Conservation (phyloP, 2,113 vertebrate genomes). For the Pelecanus crispus region DNA sequence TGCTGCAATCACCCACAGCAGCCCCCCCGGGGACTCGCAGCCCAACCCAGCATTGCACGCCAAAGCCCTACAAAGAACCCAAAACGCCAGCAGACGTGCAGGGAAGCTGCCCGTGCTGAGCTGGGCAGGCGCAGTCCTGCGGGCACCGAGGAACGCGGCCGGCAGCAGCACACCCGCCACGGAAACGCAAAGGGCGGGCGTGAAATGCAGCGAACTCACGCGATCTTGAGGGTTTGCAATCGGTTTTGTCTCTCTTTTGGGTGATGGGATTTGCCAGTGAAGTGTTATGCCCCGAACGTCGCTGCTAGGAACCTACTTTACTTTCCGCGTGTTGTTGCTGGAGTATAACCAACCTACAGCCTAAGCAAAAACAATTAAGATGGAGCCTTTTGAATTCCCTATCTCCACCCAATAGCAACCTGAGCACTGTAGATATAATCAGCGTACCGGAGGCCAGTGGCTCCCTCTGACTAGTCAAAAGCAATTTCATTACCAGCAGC, state of each 20-base stretch:
- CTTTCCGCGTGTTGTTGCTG: not conserved
- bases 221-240: not conserved
- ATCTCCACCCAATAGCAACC: not conserved
- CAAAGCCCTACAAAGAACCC: not conserved
- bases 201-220: not conserved
- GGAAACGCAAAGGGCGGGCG: not conserved
- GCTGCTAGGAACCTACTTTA: not conserved
- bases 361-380: not conserved
- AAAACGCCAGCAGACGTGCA: not conserved
- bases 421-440: not conserved
- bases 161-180: not conserved
- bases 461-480: not conserved
- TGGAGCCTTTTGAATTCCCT: not conserved
- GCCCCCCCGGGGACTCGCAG: not conserved
- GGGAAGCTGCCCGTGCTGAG: not conserved
- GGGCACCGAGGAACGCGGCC: not conserved
- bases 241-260: not conserved
- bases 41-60: not conserved
- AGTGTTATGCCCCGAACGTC: not conserved
- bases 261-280: not conserved
- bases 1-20: not conserved
- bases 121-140: not conserved
- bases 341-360: not conserved
- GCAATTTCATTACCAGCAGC: conserved; percentile 9
- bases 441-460: not conserved